Evolutionary conservation across 2,797 vertebrate genomes (phyloP).

Genomic region (Centroberyx gerrardi): DNA sequence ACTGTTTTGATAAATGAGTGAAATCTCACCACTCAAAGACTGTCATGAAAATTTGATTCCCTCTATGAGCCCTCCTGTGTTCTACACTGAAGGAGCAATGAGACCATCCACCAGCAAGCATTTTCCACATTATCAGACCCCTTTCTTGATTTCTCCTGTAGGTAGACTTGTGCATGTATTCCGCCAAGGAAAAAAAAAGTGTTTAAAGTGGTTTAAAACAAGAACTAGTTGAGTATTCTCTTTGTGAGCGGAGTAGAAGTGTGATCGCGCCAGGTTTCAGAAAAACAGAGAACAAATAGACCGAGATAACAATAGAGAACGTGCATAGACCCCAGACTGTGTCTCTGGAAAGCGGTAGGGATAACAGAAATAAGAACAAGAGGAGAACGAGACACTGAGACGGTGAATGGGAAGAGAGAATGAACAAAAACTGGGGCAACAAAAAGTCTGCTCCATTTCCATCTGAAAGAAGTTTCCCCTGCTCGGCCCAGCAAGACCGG

Average conservation of each 20-base stretch:
- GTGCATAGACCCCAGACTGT: not conserved
- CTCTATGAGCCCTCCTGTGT: not conserved
- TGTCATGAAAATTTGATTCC: conserved; percentile 1
- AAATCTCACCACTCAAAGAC: not conserved
- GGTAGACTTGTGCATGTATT: not conserved
- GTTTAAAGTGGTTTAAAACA: not conserved
- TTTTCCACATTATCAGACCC: conserved; percentile 6
- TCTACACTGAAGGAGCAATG: not conserved
- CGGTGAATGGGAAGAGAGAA: conserved; percentile 34
- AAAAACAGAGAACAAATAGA: conserved; percentile 26
- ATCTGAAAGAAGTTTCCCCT: conserved; percentile 70
- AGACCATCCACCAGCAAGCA: not conserved
- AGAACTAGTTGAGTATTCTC: conserved; percentile 20
- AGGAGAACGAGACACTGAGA: conserved; percentile 15
- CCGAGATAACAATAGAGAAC: conserved; percentile 16
- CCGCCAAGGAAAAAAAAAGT: not conserved
- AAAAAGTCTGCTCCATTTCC: conserved; percentile 70
- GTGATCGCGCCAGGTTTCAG: conserved; percentile 18
- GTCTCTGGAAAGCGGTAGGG: conserved; percentile 32
- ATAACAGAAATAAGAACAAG: conserved; percentile 32
- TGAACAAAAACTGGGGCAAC: conserved; percentile 58
- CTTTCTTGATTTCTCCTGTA: not conserved
- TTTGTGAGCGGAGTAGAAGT: conserved; percentile 20
- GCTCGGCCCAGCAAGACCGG: conserved; percentile 40
- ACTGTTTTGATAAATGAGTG: not conserved